phyloP scores from a whole-genome alignment of 35 echinoderm and acorn worm genomes.

The Hemicentrotus pulcherrimus region DNA sequence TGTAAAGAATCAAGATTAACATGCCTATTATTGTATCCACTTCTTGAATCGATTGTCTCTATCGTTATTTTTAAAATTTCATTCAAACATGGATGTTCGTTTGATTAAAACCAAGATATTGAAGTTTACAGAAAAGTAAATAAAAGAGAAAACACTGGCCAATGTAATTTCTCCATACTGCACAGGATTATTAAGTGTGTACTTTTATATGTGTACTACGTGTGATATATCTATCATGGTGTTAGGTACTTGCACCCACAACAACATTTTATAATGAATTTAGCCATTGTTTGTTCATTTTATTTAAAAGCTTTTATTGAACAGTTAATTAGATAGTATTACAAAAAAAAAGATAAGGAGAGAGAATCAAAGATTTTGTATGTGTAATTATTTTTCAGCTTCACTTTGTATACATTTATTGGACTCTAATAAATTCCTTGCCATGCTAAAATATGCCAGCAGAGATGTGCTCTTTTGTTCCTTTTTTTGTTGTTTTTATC shows the following conservation, averaged over 20 bases:
- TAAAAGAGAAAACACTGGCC: neutral
- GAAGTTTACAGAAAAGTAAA: neutral
- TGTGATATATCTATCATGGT: neutral
- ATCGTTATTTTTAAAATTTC: neutral
- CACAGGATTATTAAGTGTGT: neutral
- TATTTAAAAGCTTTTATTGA: neutral
- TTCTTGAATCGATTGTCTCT: neutral
- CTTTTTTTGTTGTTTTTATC: neutral
- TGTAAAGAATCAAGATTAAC: neutral
- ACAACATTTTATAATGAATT: neutral
- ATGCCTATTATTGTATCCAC: neutral
- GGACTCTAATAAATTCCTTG: conserved; percentile 53
- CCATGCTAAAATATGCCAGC: conserved; percentile 19
- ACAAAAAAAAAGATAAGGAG: neutral
- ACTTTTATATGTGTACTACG: neutral
- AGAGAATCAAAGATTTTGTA: neutral
- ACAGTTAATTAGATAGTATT: neutral
- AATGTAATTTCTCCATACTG: neutral
- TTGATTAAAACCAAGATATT: neutral
- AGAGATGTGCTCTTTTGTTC: neutral
- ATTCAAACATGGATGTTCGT: neutral
- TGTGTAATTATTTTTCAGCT: conserved; percentile 34
- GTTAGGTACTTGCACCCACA: neutral
- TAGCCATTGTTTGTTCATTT: neutral
- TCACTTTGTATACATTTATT: conserved; percentile 44